Evolutionary conservation across 2,113 vertebrate genomes (phyloP).

Genomic region (Trachemys scripta): DNA sequence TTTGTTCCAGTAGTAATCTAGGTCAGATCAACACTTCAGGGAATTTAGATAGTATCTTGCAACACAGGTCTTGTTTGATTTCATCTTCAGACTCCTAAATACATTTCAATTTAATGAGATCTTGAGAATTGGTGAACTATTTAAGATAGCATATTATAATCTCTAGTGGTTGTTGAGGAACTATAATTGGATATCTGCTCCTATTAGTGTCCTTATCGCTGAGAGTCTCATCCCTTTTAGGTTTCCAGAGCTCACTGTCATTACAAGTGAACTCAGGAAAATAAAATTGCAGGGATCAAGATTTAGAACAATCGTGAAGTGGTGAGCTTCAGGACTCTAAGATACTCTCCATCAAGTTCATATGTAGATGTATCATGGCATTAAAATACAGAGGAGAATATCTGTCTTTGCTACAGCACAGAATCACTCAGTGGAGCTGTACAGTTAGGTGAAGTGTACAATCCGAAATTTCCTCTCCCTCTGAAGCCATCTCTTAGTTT

Average conservation of each 20-base stretch:
- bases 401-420: no score
- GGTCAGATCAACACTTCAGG: background rate
- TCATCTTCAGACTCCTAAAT: background rate
- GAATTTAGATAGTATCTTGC: background rate
- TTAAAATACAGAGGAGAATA: no score
- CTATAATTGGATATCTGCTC: background rate
- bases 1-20: background rate
- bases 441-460: background rate
- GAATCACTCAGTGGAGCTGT: background rate
- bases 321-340: no score
- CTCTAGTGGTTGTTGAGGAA: background rate
- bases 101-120: background rate
- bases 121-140: background rate
- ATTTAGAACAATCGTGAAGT: no score
- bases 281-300: no score
- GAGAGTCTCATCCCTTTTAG: no score
- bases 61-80: background rate
- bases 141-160: background rate
- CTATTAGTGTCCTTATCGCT: no score
- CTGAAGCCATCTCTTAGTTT: background rate
- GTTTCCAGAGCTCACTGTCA: no score
- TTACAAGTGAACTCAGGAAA: no score
- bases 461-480: background rate
- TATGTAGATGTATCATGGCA: no score
- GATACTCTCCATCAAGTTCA: no score